Percentiles rank a stretch among this genome's conserved stretches.
phyloP scores from a whole-genome alignment of 2,797 vertebrate genomes.

The Periparus ater region DNA sequence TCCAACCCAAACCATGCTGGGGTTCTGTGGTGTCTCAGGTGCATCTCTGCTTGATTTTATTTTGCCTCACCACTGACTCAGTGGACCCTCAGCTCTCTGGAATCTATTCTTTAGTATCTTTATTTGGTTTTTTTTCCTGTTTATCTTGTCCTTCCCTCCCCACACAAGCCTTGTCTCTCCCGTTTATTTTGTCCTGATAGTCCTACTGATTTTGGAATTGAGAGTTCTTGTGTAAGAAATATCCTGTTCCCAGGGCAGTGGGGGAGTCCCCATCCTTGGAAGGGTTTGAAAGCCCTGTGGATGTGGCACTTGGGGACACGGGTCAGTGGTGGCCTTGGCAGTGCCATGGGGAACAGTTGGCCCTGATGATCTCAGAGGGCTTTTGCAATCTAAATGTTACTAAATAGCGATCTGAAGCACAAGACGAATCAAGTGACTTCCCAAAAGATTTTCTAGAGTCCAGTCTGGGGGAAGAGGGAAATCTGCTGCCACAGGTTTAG shows the following conservation, averaged over 20 bases:
- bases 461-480: neutral
- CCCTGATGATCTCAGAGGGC: neutral
- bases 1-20: neutral
- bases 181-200: neutral
- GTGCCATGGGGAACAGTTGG: rapidly evolving
- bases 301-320: neutral
- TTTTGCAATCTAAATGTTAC: neutral
- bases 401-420: neutral
- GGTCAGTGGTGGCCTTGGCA: neutral
- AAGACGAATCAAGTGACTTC: neutral
- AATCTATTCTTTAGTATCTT: neutral
- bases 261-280: neutral
- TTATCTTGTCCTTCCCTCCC: neutral
- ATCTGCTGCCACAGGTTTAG: rapidly evolving
- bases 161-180: neutral
- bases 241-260: neutral
- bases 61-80: neutral
- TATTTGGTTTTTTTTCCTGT: neutral
- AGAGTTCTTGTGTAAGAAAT: neutral
- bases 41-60: neutral
- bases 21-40: neutral
- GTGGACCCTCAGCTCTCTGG: neutral
- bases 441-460: neutral
- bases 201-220: neutral
- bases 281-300: neutral